Conservation (phyloP, 1,140 invertebrate species). For the Metopolophium dirhodum region DNA sequence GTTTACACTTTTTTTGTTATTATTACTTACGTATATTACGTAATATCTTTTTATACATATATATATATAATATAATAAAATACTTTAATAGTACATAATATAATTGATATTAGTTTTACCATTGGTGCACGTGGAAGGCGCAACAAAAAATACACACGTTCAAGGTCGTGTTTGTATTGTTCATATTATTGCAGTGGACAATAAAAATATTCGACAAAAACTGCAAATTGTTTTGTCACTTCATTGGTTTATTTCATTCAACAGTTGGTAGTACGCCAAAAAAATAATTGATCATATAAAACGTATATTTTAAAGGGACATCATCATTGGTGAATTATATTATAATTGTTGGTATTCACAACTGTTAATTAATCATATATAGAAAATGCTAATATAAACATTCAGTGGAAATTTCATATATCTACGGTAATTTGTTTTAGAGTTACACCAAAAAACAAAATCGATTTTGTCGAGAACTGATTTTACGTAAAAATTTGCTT, state of each 20-base stretch:
- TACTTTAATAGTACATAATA: not conserved
- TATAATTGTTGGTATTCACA: too few relatives aligned
- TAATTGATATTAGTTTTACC: constrained; percentile 9
- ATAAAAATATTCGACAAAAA: not conserved
- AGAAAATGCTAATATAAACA: too few relatives aligned
- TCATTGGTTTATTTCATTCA: not conserved
- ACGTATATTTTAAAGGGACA: too few relatives aligned
- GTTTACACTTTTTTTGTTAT: constrained; percentile 5
- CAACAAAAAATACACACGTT: not conserved
- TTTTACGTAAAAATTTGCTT: too few relatives aligned
- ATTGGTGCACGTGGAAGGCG: not conserved
- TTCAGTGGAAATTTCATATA: too few relatives aligned
- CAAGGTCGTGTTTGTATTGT: not conserved
- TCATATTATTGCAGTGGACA: not conserved
- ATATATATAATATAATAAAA: constrained; percentile 13
- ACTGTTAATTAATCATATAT: too few relatives aligned
- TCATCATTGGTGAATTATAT: too few relatives aligned
- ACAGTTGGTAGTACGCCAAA: not conserved
- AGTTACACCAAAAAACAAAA: too few relatives aligned
- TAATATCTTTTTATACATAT: not conserved
- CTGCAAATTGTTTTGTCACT: not conserved
- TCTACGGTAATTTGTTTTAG: too few relatives aligned
- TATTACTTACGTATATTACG: not conserved
- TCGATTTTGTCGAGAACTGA: too few relatives aligned
- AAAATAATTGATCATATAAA: too few relatives aligned